These are phyloP conservation scores for Pogonocherus hispidulus DNA, from an alignment of 2,888 invertebrate genomes.

Conservation along the genomic window DNA sequence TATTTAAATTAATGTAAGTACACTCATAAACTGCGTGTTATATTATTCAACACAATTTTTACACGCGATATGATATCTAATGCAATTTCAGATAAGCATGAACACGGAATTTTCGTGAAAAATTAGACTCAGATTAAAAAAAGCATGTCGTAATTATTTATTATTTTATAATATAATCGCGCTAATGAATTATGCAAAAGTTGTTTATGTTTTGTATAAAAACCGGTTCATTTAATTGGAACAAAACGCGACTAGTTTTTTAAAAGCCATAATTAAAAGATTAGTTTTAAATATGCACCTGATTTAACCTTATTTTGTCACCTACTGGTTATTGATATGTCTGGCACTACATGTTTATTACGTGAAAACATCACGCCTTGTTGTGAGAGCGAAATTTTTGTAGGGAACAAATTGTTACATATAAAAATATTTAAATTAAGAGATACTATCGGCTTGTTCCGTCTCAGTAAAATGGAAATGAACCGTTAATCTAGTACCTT, in stretches of 20 bases:
- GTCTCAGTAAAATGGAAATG: no score
- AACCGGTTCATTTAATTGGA: constrained; percentile 56
- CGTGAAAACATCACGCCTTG: not conserved
- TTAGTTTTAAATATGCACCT: not conserved
- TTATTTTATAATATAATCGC: constrained; percentile 38
- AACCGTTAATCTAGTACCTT: no score
- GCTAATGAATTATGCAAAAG: constrained; percentile 30
- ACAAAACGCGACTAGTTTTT: constrained; percentile 23
- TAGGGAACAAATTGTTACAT: not conserved
- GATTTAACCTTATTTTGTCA: constrained; percentile 6
- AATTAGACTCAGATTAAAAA: constrained; percentile 33
- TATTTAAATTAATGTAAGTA: constrained; percentile 24
- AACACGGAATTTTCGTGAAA: constrained; percentile 34
- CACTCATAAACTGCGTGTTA: constrained; percentile 27
- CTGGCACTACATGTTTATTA: not conserved
- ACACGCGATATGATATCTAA: constrained; percentile 35
- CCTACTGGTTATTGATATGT: constrained; percentile 1
- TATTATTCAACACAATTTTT: constrained; percentile 33
- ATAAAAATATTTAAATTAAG: not conserved
- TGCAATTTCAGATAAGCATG: constrained; percentile 36
- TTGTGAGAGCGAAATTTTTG: not conserved
- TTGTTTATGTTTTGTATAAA: constrained; percentile 45
- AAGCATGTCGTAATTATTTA: constrained; percentile 57
- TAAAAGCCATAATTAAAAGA: not conserved
- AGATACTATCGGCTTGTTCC: no score